A percentile compares a stretch with the other conserved stretches of the same genome.
Evolutionary conservation across 2,888 invertebrate species (phyloP).

Genomic region (Lomographa bimaculata): DNA sequence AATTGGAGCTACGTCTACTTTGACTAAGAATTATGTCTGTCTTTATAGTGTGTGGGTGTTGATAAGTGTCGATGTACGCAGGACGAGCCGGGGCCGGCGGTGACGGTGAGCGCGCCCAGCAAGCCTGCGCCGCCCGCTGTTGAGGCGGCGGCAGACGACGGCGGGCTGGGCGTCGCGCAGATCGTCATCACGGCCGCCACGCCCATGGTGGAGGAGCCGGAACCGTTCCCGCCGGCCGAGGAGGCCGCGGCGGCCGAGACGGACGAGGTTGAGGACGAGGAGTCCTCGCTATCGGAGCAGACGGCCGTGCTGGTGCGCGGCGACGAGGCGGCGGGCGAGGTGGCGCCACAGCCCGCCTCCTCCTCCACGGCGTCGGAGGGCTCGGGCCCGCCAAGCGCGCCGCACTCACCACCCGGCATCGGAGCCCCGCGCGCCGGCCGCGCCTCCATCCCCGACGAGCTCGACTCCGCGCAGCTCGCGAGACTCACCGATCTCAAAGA

Average conservation of each 20-base stretch:
- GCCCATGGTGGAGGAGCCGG: conserved; percentile 94
- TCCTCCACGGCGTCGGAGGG: conserved; percentile 88
- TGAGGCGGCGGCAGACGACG: conserved; percentile 76
- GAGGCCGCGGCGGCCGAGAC: conserved; percentile 48
- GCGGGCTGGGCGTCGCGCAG: conserved; percentile 92
- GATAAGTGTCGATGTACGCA: too few relatives aligned
- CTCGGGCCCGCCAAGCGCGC: conserved; percentile 82
- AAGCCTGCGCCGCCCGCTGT: conserved; percentile 48
- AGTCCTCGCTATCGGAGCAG: conserved; percentile 76
- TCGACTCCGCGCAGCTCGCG: conserved; percentile 94
- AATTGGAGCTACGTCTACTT: too few relatives aligned
- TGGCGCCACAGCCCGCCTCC: conserved; percentile 83
- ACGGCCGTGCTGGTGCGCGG: conserved; percentile 76
- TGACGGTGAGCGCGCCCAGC: conserved; percentile 34
- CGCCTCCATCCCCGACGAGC: conserved; percentile 93
- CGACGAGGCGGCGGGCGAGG: conserved; percentile 83
- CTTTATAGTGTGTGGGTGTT: too few relatives aligned
- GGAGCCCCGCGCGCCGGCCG: conserved; percentile 90
- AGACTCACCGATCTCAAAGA: conserved; percentile 94
- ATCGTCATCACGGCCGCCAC: conserved; percentile 97
- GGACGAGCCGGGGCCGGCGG: conserved; percentile 46
- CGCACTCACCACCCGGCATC: conserved; percentile 85
- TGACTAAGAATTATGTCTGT: too few relatives aligned
- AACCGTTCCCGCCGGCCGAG: conserved; percentile 87
- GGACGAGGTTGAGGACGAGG: conserved; percentile 66